Conservation (phyloP, 2,888 invertebrate genomes). For the Taphrorychus bicolor region DNA sequence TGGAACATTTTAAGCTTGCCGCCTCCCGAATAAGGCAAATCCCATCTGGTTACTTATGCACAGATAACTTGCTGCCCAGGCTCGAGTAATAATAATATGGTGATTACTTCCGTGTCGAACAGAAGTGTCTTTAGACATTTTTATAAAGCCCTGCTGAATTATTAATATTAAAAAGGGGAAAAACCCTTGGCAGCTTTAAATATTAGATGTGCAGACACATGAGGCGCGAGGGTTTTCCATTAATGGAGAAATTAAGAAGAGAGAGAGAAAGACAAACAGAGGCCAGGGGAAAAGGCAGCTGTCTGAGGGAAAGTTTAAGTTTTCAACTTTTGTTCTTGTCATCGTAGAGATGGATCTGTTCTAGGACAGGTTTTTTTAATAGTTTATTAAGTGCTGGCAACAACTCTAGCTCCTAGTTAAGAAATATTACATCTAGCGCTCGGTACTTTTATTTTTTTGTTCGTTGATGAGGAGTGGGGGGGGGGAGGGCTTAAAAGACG, state of each 20-base stretch:
- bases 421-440: no score
- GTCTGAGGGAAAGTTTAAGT: neutral
- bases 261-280: neutral
- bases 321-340: neutral
- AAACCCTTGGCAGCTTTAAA: neutral
- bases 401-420: no score
- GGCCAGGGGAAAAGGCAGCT: neutral
- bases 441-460: no score
- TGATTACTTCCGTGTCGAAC: neutral
- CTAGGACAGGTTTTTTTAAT: no score
- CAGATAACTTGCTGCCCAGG: neutral
- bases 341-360: no score
- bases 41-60: neutral
- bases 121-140: neutral
- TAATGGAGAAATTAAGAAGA: neutral
- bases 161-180: neutral
- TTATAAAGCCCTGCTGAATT: neutral
- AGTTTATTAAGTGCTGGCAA: no score
- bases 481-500: no score
- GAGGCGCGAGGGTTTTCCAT: neutral
- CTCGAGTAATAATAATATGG: neutral
- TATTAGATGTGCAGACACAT: neutral
- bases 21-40: neutral
- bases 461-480: no score
- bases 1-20: slow-evolving; percentile 1